Conservation (phyloP, 2,888 invertebrate species). For the Aphidoletes aphidimyza region DNA sequence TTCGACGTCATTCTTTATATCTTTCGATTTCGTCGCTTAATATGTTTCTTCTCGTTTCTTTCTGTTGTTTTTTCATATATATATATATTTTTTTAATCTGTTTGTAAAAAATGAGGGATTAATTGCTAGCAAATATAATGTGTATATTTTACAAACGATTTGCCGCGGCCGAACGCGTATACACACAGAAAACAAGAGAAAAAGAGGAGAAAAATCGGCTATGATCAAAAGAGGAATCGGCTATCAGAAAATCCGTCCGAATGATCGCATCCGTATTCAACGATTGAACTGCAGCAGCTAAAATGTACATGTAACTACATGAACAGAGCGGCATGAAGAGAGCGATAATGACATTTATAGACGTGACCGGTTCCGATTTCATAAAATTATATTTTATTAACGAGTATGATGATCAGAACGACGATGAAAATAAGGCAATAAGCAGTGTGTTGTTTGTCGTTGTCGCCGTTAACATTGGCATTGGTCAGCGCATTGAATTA, state of each 20-base stretch:
- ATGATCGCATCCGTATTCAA: not conserved
- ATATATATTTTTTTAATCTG: conserved; percentile 2
- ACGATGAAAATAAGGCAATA: not conserved
- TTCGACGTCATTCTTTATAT: not conserved
- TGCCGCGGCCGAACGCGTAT: too few species aligned
- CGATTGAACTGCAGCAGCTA: not conserved
- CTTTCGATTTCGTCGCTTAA: conserved; percentile 11
- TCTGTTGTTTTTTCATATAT: not conserved
- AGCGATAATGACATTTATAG: conserved; percentile 25
- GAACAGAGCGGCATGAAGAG: not conserved
- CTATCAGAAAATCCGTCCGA: conserved; percentile 29
- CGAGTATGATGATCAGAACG: conserved; percentile 36
- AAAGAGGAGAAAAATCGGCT: conserved; percentile 16
- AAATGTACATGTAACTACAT: too few species aligned
- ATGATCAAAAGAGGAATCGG: conserved; percentile 30
- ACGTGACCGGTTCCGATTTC: conserved; percentile 45
- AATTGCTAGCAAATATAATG: conserved; percentile 39
- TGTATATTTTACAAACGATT: conserved; percentile 52
- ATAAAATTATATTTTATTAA: conserved; percentile 52
- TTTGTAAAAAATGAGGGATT: conserved; percentile 38
- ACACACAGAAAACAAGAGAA: too few species aligned
- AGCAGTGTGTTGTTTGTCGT: not conserved
- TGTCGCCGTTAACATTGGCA: not conserved
- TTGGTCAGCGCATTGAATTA: too few species aligned
- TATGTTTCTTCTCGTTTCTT: not conserved